Evolutionary conservation across 2,797 vertebrate genomes (phyloP).

Genomic region (Graptemys geographica): DNA sequence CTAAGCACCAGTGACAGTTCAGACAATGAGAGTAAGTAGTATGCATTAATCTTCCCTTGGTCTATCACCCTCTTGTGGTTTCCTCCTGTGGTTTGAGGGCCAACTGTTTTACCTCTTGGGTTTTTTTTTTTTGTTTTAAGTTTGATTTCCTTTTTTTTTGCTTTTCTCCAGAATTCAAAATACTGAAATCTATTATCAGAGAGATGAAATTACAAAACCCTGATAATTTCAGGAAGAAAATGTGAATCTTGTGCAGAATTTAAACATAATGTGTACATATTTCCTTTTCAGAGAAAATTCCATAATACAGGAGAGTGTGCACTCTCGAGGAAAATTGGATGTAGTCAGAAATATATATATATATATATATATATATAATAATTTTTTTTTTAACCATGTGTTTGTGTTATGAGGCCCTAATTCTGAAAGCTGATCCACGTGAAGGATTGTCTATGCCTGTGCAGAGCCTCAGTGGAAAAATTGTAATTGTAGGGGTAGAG

Average conservation of each 20-base stretch:
- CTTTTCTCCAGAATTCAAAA: not conserved
- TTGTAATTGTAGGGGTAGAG: not conserved
- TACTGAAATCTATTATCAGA: no score
- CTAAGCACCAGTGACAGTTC: constrained; percentile 98
- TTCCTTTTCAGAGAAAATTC: not conserved
- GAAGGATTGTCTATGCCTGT: not conserved
- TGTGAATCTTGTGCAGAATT: not conserved
- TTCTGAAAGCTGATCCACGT: not conserved
- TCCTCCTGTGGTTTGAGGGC: constrained; percentile 70
- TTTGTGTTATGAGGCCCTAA: not conserved
- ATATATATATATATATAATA: no score
- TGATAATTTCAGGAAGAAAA: not conserved
- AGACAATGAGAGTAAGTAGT: constrained; percentile 97
- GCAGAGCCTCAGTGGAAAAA: not conserved
- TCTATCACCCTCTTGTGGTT: constrained; percentile 70
- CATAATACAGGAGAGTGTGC: not conserved
- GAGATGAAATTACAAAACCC: not conserved
- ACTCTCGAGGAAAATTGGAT: not conserved
- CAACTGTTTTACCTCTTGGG: constrained; percentile 50
- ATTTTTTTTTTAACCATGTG: not conserved
- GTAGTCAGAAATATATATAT: not conserved
- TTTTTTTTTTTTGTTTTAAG: not conserved
- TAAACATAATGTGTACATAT: not conserved
- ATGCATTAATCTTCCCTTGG: constrained; percentile 51
- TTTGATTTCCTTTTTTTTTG: constrained; percentile 33